Conservation (phyloP, 2,113 vertebrate species). For the Gallinago undulata region DNA sequence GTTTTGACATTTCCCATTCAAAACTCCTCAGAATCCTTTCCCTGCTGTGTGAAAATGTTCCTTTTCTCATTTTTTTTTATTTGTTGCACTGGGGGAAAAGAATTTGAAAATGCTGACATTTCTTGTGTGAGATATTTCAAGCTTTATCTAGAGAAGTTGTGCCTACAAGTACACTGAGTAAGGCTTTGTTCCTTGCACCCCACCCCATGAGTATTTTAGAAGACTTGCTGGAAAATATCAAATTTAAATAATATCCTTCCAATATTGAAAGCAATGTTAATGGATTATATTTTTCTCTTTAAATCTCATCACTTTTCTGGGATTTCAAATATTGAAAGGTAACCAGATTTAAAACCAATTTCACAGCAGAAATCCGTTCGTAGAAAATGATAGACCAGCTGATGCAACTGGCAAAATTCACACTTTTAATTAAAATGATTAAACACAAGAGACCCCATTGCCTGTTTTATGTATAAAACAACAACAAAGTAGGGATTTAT, state of each 20-base stretch:
- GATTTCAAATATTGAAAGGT: constrained; percentile 10
- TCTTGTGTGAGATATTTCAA: constrained; percentile 51
- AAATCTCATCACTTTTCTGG: background rate
- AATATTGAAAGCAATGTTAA: background rate
- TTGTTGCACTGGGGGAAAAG: constrained; percentile 6
- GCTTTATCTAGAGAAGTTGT: constrained; percentile 33
- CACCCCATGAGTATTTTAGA: background rate
- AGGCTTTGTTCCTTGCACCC: background rate
- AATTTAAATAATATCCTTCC: background rate
- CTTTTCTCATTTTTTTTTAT: constrained; percentile 19
- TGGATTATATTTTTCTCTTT: background rate
- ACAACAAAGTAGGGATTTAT: constrained; percentile 50
- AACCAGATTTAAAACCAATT: constrained; percentile 6
- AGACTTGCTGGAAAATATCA: constrained; percentile 8
- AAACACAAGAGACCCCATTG: constrained; percentile 62
- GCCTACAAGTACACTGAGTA: constrained; percentile 14
- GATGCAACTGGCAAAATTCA: constrained; percentile 34
- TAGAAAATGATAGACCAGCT: constrained; percentile 36
- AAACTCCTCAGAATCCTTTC: constrained; percentile 58
- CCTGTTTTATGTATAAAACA: constrained; percentile 56
- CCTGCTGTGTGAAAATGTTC: constrained; percentile 59
- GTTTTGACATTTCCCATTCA: constrained; percentile 67
- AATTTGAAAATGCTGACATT: constrained; percentile 53
- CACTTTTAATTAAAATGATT: constrained; percentile 42
- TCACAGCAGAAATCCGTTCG: background rate